Conservation (phyloP, 2,888 invertebrate species). For the Cecidostiba fungosa region DNA sequence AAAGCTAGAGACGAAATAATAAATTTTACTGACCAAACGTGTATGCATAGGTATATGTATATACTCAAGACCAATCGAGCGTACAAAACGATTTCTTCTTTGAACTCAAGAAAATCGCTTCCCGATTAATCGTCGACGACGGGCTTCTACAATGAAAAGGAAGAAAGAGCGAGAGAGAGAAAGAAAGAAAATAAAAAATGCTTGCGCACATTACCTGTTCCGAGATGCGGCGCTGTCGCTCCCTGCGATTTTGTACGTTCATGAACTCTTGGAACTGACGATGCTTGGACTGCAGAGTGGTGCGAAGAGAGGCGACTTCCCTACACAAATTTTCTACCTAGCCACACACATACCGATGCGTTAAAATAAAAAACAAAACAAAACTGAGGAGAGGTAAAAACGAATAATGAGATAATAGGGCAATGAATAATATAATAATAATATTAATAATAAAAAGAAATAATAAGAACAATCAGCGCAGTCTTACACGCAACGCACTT, state of each 20-base stretch:
- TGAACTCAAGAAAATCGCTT: background rate
- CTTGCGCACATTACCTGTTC: constrained; percentile 74
- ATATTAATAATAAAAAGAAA: constrained; percentile 3
- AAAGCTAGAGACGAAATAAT: background rate
- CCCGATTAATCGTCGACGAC: background rate
- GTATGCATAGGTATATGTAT: background rate
- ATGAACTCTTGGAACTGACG: constrained; percentile 78
- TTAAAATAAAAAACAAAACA: constrained; percentile 71
- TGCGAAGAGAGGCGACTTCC: constrained; percentile 79
- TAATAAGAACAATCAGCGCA: constrained; percentile 2
- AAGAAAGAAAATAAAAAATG: constrained; percentile 65
- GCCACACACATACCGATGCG: constrained; percentile 81
- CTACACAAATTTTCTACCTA: constrained; percentile 80
- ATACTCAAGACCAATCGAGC: background rate
- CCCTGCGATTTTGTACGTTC: constrained; percentile 75
- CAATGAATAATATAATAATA: constrained; percentile 9
- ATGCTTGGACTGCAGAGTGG: constrained; percentile 79
- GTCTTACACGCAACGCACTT: constrained; percentile 22
- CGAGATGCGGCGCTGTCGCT: constrained; percentile 72
- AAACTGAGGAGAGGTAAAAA: constrained; percentile 36
- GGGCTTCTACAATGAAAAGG: constrained; percentile 38
- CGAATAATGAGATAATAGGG: background rate
- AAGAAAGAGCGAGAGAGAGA: constrained; percentile 71
- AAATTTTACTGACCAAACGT: background rate
- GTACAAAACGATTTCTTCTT: background rate